Percentiles rank a stretch among this genome's conserved stretches.
Conservation (phyloP, 1,140 invertebrate species). For the Patella vulgata region DNA sequence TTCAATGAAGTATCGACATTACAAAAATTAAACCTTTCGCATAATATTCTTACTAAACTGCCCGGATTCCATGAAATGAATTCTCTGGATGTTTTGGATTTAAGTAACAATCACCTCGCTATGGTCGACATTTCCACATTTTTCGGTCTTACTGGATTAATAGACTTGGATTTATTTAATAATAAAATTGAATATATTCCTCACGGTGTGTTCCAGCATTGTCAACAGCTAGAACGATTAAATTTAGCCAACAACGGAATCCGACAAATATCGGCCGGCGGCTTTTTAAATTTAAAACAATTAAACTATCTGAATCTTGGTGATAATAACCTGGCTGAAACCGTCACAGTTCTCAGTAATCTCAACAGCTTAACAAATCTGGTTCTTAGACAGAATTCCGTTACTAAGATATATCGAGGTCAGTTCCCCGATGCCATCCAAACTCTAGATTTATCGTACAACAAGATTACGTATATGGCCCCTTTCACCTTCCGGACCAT, state of each 20-base stretch:
- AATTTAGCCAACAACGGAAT: slow-evolving; percentile 29
- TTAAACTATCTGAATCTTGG: slow-evolving; percentile 27
- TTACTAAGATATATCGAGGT: slow-evolving; percentile 16
- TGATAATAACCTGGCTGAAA: slow-evolving; percentile 33
- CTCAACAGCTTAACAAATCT: slow-evolving; percentile 23
- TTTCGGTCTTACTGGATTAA: slow-evolving; percentile 1
- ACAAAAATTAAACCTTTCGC: slow-evolving; percentile 19
- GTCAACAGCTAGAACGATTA: slow-evolving; percentile 22
- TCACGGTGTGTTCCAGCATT: slow-evolving; percentile 15
- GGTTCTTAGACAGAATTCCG: slow-evolving; percentile 29
- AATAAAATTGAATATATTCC: slow-evolving; percentile 15
- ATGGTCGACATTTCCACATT: slow-evolving; percentile 5
- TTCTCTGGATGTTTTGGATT: slow-evolving; percentile 5
- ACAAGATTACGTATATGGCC: slow-evolving; percentile 29
- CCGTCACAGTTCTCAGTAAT: slow-evolving; percentile 19
- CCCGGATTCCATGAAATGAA: slow-evolving; percentile 21
- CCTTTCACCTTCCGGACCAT: slow-evolving; percentile 37
- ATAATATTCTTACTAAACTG: slow-evolving; percentile 16
- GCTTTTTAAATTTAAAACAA: slow-evolving; percentile 9
- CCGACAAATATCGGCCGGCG: slow-evolving; percentile 1
- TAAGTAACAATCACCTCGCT: slow-evolving; percentile 7
- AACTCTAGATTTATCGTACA: slow-evolving; percentile 29
- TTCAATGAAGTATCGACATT: slow-evolving; percentile 5
- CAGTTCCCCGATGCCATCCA: slow-evolving; percentile 30
- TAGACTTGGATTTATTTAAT: slow-evolving; percentile 16